Conservation (phyloP, 53 echinoderm and acorn worm species). For the Henricia sp. region DNA sequence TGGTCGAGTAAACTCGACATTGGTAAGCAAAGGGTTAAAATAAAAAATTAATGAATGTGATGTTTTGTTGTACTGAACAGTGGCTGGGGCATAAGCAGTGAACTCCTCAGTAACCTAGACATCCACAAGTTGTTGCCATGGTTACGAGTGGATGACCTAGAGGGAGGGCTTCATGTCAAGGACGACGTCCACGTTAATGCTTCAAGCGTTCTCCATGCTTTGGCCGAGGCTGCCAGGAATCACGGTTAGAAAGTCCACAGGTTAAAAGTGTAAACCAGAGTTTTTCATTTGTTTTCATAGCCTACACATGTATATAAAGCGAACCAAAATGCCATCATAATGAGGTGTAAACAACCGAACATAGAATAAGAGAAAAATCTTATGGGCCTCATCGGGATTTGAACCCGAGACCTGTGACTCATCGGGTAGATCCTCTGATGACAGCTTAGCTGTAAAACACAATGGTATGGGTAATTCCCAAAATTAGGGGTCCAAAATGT, state of each 20-base stretch:
- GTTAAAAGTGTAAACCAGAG: neutral
- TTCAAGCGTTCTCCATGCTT: conserved; percentile 64
- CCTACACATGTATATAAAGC: too few species aligned
- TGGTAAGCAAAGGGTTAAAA: too few species aligned
- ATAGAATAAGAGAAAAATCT: neutral
- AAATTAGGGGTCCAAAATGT: too few species aligned
- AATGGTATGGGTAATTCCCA: too few species aligned
- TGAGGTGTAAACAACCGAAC: too few species aligned
- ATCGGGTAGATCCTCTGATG: too few species aligned
- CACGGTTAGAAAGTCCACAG: neutral
- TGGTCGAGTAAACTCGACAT: too few species aligned
- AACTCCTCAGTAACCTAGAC: conserved; percentile 62
- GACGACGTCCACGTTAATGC: conserved; percentile 73
- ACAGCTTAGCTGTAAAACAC: too few species aligned
- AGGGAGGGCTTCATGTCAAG: conserved; percentile 77
- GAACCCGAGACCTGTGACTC: too few species aligned
- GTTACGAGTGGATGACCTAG: conserved; percentile 74
- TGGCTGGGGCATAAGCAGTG: conserved; percentile 38
- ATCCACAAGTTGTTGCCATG: conserved; percentile 83
- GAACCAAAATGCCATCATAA: too few species aligned
- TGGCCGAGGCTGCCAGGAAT: conserved; percentile 67
- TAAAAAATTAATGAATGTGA: too few species aligned
- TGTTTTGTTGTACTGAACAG: neutral
- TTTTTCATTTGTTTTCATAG: neutral
- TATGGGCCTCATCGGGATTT: too few species aligned